Evolutionary conservation across 1,140 invertebrate species (phyloP).

Genomic region (Caenorhabditis tropicalis): DNA sequence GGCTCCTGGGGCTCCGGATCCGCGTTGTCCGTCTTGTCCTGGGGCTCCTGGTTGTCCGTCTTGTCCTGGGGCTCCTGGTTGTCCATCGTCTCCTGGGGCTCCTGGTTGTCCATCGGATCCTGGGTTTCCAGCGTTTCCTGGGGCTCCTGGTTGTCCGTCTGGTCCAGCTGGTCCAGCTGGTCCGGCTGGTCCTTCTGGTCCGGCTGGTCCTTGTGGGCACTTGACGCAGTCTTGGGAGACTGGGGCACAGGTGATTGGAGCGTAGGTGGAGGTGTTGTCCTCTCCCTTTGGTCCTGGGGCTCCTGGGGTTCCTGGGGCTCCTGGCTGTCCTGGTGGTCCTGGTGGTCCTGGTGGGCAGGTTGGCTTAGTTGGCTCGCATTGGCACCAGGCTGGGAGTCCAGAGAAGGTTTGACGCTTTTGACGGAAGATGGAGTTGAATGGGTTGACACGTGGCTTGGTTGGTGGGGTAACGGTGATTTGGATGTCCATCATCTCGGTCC

Average conservation of each 20-base stretch:
- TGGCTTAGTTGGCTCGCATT: conserved; percentile 57
- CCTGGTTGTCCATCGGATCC: conserved; percentile 48
- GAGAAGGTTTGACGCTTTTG: conserved; percentile 52
- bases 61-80: conserved; percentile 46
- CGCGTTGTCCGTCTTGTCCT: conserved; percentile 25
- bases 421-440: conserved; percentile 60
- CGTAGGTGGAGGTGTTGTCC: conserved; percentile 55
- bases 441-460: conserved; percentile 55
- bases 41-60: conserved; percentile 42
- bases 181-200: conserved; percentile 53
- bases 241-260: conserved; percentile 51
- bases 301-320: conserved; percentile 52
- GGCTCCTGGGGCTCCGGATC: conserved; percentile 45
- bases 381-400: conserved; percentile 53
- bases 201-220: conserved; percentile 58
- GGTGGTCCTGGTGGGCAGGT: conserved; percentile 60
- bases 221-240: conserved; percentile 55
- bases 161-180: conserved; percentile 47
- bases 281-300: conserved; percentile 56
- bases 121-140: conserved; percentile 49
- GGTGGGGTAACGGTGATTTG: conserved; percentile 59
- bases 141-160: conserved; percentile 52
- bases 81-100: conserved; percentile 36
- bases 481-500: conserved; percentile 63
- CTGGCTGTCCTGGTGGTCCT: conserved; percentile 58